Evolutionary conservation across 2,888 invertebrate species (phyloP).

Genomic region (Mechanitis mazaeus): DNA sequence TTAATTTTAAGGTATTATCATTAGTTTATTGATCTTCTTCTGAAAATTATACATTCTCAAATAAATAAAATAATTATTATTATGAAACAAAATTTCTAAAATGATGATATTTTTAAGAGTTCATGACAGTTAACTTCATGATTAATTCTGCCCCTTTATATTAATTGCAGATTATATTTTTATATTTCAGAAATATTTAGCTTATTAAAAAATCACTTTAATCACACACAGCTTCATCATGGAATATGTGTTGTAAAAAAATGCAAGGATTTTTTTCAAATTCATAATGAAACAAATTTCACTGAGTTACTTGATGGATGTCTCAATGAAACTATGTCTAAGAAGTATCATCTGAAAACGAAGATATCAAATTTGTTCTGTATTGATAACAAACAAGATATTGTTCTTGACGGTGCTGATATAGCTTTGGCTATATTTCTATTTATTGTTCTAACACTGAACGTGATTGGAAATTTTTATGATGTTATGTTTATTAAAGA

Average conservation of each 20-base stretch:
- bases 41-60: too few relatives aligned
- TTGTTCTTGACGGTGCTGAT: conserved; percentile 44
- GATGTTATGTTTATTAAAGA: conserved; percentile 32
- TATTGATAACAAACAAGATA: conserved; percentile 43
- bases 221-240: conserved; percentile 35
- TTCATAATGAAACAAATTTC: conserved; percentile 29
- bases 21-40: too few relatives aligned
- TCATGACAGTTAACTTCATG: too few relatives aligned
- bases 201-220: conserved; percentile 33
- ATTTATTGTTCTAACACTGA: conserved; percentile 44
- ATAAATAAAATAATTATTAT: too few relatives aligned
- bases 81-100: too few relatives aligned
- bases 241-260: conserved; percentile 37
- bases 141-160: not conserved
- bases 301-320: conserved; percentile 36
- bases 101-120: too few relatives aligned
- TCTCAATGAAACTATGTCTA: conserved; percentile 46
- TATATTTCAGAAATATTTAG: conserved; percentile 39
- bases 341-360: conserved; percentile 46
- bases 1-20: too few relatives aligned
- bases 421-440: conserved; percentile 45
- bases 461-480: conserved; percentile 52
- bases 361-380: conserved; percentile 41
- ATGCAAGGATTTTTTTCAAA: conserved; percentile 29
- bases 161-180: not conserved